Conservation (phyloP, 2,888 invertebrate genomes). For the Boloria euphrosyne region DNA sequence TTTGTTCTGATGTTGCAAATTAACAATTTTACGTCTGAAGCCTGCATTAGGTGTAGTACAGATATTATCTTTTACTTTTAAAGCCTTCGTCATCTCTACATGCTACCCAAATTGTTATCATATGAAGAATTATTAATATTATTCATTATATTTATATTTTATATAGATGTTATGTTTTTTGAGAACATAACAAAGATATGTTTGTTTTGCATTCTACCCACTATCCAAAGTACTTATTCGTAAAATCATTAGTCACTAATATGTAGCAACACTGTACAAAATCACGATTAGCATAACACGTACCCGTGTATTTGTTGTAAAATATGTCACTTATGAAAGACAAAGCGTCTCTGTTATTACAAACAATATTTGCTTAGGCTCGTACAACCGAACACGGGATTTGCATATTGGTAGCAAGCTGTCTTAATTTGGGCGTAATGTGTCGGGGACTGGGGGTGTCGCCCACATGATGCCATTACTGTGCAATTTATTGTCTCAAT, state of each 20-base stretch:
- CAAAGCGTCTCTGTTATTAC: constrained; percentile 51
- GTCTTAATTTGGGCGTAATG: constrained; percentile 77
- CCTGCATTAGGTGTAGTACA: not conserved
- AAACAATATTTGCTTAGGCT: constrained; percentile 66
- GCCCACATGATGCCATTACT: constrained; percentile 67
- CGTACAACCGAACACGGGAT: constrained; percentile 52
- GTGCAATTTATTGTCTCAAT: constrained; percentile 76
- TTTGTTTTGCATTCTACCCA: not conserved
- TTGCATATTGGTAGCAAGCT: constrained; percentile 78
- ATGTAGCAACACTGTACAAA: constrained; percentile 22
- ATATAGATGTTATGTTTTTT: no score
- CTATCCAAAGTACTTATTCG: not conserved
- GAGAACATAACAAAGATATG: no score
- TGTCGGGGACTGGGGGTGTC: constrained; percentile 55
- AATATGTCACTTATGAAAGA: constrained; percentile 47
- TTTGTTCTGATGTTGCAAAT: constrained; percentile 9
- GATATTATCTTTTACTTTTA: no score
- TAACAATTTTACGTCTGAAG: constrained; percentile 7
- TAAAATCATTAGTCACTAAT: constrained; percentile 16
- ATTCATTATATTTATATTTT: no score
- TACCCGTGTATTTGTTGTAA: constrained; percentile 40
- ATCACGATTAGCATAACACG: constrained; percentile 38
- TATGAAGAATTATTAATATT: no score
- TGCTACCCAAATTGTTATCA: no score
- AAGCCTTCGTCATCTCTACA: no score